Evolutionary conservation across 2,113 vertebrate species (phyloP), one percentile per base, ranked within the genome.

Genomic region (Xiphias gladius): DNA sequence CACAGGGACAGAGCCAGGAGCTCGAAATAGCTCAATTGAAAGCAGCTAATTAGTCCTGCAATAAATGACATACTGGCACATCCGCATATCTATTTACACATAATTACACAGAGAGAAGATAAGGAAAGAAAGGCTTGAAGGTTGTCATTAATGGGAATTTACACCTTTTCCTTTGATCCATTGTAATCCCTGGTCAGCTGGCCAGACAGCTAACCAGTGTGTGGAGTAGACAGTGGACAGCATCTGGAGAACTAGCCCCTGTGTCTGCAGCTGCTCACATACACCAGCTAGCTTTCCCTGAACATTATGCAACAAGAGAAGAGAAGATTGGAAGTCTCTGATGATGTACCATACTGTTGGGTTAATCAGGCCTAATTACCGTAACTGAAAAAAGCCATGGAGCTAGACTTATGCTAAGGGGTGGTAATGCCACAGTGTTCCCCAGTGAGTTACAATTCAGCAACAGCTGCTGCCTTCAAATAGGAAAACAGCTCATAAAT

Each of bases 221-320:
- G 84, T 77, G 79, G 86, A 91, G 79, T 81, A 86, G 85, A 79
- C 84, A 75, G 28, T 85, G 86, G 89, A 83, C 92, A 92, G 83
- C 94, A 92, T 93, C 92, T 95, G 94, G 92, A 93, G 83, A 94
- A 92, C 74, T 74, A 70, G 78, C 82, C 69, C 24, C 41, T 17
- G 16, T 20, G 73, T 75, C 48, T 69, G 41, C 71, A 64, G 64
- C 64, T 84, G 46, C 66, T 82, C 73, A 65, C 55, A 69, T 26
- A 37, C 52, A 28, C 26, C 57, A 41, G 54, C 48, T 19, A 75
- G 28, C 58, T 76, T 28, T 64, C 14, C 26, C 58, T 66, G 57
- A 32, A 63, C 81, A 39, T 41, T 67, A 58, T 72, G 65, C 28
- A 76, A 39, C 37, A 59, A 50, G 58, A 64, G 32, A 37, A n/a